Evolutionary conservation across 2,888 invertebrate species (phyloP).

Genomic region (Hemithea aestivaria): DNA sequence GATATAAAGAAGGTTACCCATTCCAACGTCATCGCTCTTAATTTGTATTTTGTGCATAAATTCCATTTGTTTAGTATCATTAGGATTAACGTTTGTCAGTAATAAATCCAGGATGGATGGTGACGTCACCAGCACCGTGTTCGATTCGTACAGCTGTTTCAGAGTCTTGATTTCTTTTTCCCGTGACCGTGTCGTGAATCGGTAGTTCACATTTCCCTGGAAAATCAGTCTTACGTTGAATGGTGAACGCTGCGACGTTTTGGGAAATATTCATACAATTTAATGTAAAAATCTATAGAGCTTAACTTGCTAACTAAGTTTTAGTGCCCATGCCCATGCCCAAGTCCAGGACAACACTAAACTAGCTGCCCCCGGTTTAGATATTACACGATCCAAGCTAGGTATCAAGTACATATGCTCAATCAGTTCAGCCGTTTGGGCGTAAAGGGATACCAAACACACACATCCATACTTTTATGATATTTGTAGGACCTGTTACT

Average conservation of each 20-base stretch:
- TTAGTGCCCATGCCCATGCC: no score
- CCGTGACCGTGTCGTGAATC: slow-evolving; percentile 40
- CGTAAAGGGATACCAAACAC: no score
- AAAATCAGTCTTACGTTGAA: slow-evolving; percentile 16
- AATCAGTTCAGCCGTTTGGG: no score
- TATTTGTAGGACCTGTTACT: no score
- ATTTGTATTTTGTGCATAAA: slow-evolving; percentile 22
- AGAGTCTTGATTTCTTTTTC: slow-evolving; percentile 32
- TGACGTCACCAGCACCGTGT: slow-evolving; percentile 32
- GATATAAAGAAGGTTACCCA: background rate
- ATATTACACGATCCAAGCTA: no score
- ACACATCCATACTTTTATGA: no score
- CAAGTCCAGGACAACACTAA: no score
- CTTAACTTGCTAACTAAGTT: no score
- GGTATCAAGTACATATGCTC: no score
- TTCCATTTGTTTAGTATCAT: slow-evolving; percentile 16
- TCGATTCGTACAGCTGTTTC: slow-evolving; percentile 30
- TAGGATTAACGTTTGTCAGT: slow-evolving; percentile 17
- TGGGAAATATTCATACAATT: no score
- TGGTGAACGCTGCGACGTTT: no score
- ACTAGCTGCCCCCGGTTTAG: no score
- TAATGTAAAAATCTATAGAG: background rate
- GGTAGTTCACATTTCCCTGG: slow-evolving; percentile 47
- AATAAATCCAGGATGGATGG: slow-evolving; percentile 30
- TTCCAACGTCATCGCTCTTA: background rate